Conservation (phyloP, 2,797 vertebrate species). For the Choloepus didactylus region DNA sequence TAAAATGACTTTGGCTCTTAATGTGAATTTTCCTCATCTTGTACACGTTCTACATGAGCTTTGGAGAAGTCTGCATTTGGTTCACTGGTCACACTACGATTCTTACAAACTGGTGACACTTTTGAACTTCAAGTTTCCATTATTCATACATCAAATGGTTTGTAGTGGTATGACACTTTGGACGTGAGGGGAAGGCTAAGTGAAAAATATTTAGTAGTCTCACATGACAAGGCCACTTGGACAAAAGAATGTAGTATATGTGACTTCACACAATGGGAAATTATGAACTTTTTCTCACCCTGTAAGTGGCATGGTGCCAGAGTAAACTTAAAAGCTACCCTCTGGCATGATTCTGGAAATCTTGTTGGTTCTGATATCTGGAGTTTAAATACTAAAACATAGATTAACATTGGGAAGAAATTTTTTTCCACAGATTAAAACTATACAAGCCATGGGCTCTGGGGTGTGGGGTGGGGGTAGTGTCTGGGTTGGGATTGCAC, state of each 20-base stretch:
- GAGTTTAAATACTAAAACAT: slow-evolving; percentile 60
- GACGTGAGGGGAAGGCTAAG: slow-evolving; percentile 79
- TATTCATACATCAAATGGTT: slow-evolving; percentile 70
- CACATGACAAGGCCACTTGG: slow-evolving; percentile 83
- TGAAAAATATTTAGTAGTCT: slow-evolving; percentile 79
- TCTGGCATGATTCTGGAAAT: slow-evolving; percentile 79
- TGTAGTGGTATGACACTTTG: slow-evolving; percentile 67
- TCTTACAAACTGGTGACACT: slow-evolving; percentile 47
- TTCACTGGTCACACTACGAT: not conserved
- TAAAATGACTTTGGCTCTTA: slow-evolving; percentile 21
- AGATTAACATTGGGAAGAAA: slow-evolving; percentile 72
- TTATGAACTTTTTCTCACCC: slow-evolving; percentile 86
- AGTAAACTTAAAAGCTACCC: slow-evolving; percentile 81
- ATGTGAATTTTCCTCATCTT: slow-evolving; percentile 22
- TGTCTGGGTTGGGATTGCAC: too few relatives aligned
- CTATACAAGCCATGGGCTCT: not conserved
- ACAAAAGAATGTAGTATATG: slow-evolving; percentile 86
- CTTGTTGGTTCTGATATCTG: slow-evolving; percentile 73
- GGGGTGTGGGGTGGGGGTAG: too few relatives aligned
- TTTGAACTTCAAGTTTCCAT: slow-evolving; percentile 63
- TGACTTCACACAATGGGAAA: slow-evolving; percentile 85
- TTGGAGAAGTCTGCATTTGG: not conserved
- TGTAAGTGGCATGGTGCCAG: slow-evolving; percentile 80
- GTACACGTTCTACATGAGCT: not conserved
- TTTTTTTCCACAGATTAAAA: slow-evolving; percentile 78